phyloP scores from a whole-genome alignment of 2,797 vertebrate genomes.

The Mus spretus region DNA sequence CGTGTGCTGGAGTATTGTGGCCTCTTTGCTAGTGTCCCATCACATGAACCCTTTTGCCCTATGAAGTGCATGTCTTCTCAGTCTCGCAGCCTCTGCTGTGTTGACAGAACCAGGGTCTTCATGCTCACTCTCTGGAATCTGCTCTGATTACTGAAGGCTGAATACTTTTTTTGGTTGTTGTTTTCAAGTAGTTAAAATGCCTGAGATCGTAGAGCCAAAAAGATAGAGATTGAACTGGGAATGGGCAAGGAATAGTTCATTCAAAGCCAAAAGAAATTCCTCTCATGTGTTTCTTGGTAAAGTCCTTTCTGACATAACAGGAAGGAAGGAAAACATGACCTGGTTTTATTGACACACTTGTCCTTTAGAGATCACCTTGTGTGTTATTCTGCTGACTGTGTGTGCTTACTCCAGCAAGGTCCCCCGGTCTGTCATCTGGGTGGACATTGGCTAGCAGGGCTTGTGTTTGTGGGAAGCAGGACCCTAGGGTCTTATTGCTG shows the following conservation, averaged over 20 bases:
- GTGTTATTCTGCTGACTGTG: not conserved
- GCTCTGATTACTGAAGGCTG: constrained; percentile 45
- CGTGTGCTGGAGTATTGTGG: constrained; percentile 23
- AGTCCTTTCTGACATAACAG: constrained; percentile 72
- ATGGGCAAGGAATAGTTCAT: constrained; percentile 21
- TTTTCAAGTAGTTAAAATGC: constrained; percentile 71
- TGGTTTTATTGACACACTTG: constrained; percentile 71
- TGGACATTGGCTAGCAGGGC: constrained; percentile 17
- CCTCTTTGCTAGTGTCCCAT: not conserved
- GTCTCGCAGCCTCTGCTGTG: not conserved
- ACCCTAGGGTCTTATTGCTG: constrained; percentile 62
- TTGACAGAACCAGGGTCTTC: constrained; percentile 7
- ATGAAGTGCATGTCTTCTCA: not conserved
- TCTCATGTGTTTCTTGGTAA: constrained; percentile 56
- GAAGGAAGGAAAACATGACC: constrained; percentile 69
- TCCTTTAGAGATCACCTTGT: constrained; percentile 34
- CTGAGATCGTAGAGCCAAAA: constrained; percentile 26
- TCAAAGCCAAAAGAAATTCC: constrained; percentile 75
- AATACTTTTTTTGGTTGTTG: constrained; percentile 53
- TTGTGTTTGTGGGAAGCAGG: constrained; percentile 2
- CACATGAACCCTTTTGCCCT: not conserved
- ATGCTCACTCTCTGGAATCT: constrained; percentile 27
- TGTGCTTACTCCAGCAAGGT: not conserved
- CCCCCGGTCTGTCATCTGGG: not conserved
- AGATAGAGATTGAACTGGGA: not conserved